Percentiles rank a stretch among this genome's conserved stretches.
These are phyloP conservation scores for Hymenochirus boettgeri DNA, from an alignment of 2,113 vertebrate genomes.

Conservation along the genomic window DNA sequence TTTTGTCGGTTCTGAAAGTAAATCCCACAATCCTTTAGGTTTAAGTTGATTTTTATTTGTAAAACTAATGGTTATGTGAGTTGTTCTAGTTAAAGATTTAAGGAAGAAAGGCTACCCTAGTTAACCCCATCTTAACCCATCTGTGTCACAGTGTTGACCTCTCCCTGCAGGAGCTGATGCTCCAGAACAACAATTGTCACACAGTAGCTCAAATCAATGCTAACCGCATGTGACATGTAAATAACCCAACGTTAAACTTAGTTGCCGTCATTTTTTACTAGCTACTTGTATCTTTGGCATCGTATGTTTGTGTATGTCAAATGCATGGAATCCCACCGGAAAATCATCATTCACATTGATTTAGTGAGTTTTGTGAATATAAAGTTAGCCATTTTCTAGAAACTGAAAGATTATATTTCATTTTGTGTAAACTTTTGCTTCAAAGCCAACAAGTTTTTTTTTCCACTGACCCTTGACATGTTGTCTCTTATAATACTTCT, in stretches of 20 bases:
- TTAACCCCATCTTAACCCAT: slow-evolving; percentile 11
- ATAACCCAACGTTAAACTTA: background rate
- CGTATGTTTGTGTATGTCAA: too few species aligned
- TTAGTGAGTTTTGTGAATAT: background rate
- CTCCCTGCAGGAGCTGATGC: slow-evolving; percentile 13
- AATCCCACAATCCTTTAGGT: too few species aligned
- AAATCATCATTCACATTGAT: too few species aligned
- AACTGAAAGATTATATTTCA: background rate
- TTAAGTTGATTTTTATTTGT: too few species aligned
- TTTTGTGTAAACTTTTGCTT: background rate
- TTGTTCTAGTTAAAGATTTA: background rate
- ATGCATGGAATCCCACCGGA: too few species aligned
- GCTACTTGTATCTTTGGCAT: too few species aligned
- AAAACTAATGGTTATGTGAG: too few species aligned
- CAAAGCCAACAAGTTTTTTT: slow-evolving; percentile 22
- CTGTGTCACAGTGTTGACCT: slow-evolving; percentile 22
- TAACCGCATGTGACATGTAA: slow-evolving; percentile 6
- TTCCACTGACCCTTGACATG: slow-evolving; percentile 17
- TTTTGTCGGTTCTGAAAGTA: too few species aligned
- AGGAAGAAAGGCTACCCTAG: too few species aligned
- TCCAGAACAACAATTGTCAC: slow-evolving; percentile 18
- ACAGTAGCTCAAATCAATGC: background rate
- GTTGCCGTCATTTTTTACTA: background rate
- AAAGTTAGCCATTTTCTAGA: background rate
- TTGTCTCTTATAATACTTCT: slow-evolving; percentile 28